A percentile compares a stretch with the other conserved stretches of the same genome.
These are phyloP conservation scores for Mylabris phalerata DNA, from an alignment of 1,140 invertebrate species.

Conservation along the genomic window DNA sequence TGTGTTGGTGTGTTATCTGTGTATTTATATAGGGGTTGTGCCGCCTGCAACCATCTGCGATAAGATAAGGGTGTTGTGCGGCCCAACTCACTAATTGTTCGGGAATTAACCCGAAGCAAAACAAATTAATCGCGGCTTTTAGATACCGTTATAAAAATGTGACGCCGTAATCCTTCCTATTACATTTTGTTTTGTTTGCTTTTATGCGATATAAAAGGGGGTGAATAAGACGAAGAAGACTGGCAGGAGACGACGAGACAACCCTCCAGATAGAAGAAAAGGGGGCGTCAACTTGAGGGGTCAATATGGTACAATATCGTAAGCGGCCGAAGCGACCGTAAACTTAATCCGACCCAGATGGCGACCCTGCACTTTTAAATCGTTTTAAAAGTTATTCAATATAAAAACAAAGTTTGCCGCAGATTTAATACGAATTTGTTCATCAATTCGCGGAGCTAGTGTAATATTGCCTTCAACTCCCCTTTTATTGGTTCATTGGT, in stretches of 20 bases:
- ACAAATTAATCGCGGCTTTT: slow-evolving; percentile 39
- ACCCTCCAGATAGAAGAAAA: not conserved
- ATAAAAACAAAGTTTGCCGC: slow-evolving; percentile 39
- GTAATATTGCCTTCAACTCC: slow-evolving; percentile 27
- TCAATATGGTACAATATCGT: slow-evolving; percentile 34
- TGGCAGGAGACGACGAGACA: not conserved
- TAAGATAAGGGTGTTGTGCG: slow-evolving; percentile 5
- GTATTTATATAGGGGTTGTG: too few species aligned
- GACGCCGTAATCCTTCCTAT: slow-evolving; percentile 28
- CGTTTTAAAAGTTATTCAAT: slow-evolving; percentile 43
- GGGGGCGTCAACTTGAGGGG: slow-evolving; percentile 17
- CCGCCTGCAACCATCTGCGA: slow-evolving; percentile 3
- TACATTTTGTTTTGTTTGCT: not conserved
- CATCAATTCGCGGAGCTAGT: slow-evolving; percentile 40
- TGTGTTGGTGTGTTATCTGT: too few species aligned
- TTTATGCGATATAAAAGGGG: not conserved
- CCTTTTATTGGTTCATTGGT: slow-evolving; percentile 31
- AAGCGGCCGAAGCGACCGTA: slow-evolving; percentile 27
- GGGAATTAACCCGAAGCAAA: slow-evolving; percentile 37
- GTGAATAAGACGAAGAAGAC: slow-evolving; percentile 5
- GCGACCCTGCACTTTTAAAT: slow-evolving; percentile 37
- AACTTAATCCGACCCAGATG: slow-evolving; percentile 42
- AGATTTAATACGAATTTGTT: slow-evolving; percentile 43
- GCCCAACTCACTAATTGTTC: slow-evolving; percentile 34
- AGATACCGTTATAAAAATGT: slow-evolving; percentile 37